Evolutionary conservation across 2,797 vertebrate species (phyloP).

Genomic region (Coendou prehensilis): DNA sequence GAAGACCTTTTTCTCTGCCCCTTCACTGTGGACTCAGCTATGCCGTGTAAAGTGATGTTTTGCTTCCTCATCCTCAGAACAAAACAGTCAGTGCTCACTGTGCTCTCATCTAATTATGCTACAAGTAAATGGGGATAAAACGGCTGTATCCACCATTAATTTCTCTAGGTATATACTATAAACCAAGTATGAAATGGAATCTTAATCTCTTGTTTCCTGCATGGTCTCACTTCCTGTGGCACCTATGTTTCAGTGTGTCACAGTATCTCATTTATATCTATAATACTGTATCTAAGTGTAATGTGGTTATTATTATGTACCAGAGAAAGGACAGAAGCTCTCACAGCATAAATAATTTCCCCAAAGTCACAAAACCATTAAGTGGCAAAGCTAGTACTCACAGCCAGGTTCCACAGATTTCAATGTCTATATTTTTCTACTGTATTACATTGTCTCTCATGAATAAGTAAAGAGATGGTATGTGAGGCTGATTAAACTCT

Average conservation of each 20-base stretch:
- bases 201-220: not conserved
- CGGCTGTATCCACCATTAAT: not conserved
- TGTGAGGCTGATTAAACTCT: not conserved
- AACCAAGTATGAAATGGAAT: not conserved
- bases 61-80: not conserved
- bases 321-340: slow-evolving; percentile 21
- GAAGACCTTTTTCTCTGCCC: not conserved
- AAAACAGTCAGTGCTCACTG: not conserved
- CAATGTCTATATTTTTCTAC: not conserved
- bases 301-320: not conserved
- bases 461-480: slow-evolving; percentile 7
- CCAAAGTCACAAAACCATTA: not conserved
- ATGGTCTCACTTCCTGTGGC: not conserved
- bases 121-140: not conserved
- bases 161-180: not conserved
- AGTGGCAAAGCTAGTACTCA: not conserved
- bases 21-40: not conserved
- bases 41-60: not conserved
- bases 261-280: not conserved
- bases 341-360: not conserved
- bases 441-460: not conserved
- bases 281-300: not conserved
- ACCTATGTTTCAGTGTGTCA: not conserved
- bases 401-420: not conserved
- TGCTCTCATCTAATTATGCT: not conserved